Percentiles rank a stretch among this genome's conserved stretches.
phyloP scores from a whole-genome alignment of 2,888 invertebrate genomes.

The Dermolepida albohirtum region DNA sequence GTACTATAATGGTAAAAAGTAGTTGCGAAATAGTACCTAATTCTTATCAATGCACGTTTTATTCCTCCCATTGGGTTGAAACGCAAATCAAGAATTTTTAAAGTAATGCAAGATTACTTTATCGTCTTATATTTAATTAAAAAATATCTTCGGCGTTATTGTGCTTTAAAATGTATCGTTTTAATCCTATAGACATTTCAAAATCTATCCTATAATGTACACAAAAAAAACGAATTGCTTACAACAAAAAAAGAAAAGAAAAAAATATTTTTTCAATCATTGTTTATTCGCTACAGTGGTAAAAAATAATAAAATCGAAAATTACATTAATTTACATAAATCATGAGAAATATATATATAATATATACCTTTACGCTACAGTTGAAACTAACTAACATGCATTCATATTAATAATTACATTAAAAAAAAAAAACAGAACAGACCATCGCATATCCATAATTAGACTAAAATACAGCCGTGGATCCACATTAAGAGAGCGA shows the following conservation, averaged over 20 bases:
- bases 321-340: slow-evolving; percentile 63
- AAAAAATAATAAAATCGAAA: slow-evolving; percentile 66
- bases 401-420: slow-evolving; percentile 58
- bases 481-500: slow-evolving; percentile 52
- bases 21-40: no score
- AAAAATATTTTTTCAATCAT: slow-evolving; percentile 45
- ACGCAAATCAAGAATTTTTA: no score
- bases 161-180: no score
- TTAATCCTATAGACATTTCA: no score
- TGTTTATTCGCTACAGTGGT: slow-evolving; percentile 63
- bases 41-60: no score
- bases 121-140: no score
- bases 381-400: slow-evolving; percentile 61
- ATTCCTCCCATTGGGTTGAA: no score
- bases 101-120: no score
- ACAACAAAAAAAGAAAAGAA: slow-evolving; percentile 40
- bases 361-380: slow-evolving; percentile 48
- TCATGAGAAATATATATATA: slow-evolving; percentile 57
- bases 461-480: slow-evolving; percentile 63
- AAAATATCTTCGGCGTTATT: no score
- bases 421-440: slow-evolving; percentile 52
- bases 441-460: slow-evolving; percentile 62
- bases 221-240: background rate
- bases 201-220: no score
- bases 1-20: no score